phyloP scores from a whole-genome alignment of 2,888 invertebrate genomes.

The Meteorus cinctellus region DNA sequence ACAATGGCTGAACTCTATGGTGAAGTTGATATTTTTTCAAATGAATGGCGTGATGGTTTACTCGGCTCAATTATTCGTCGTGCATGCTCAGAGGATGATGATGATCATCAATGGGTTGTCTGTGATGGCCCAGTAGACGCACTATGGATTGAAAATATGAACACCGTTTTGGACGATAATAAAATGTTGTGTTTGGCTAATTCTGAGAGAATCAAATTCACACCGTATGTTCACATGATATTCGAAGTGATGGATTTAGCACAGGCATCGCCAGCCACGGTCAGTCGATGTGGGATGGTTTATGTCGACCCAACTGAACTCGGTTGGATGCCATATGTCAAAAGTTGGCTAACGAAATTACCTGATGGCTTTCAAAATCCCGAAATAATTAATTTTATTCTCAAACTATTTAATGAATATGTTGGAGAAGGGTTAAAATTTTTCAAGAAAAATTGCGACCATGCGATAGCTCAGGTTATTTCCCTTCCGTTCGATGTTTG shows the following conservation, averaged over 20 bases:
- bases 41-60: conserved; percentile 94
- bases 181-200: conserved; percentile 95
- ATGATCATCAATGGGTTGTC: conserved; percentile 92
- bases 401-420: conserved; percentile 80
- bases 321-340: conserved; percentile 86
- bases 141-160: conserved; percentile 96
- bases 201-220: conserved; percentile 91
- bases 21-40: conserved; percentile 85
- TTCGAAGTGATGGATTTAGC: conserved; percentile 87
- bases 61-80: conserved; percentile 81
- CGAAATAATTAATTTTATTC: conserved; percentile 79
- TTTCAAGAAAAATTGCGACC: conserved; percentile 81
- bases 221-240: conserved; percentile 91
- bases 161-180: conserved; percentile 93
- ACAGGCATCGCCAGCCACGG: conserved; percentile 94
- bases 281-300: conserved; percentile 85
- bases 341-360: conserved; percentile 82
- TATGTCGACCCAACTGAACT: conserved; percentile 90
- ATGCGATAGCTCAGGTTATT: conserved; percentile 84
- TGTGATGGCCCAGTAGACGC: conserved; percentile 95
- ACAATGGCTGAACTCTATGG: conserved; percentile 92
- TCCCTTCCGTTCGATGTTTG: not conserved
- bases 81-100: conserved; percentile 77
- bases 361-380: conserved; percentile 75
- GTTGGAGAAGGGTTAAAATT: conserved; percentile 81